A percentile compares a stretch with the other conserved stretches of the same genome.
Conservation (phyloP, 2,888 invertebrate genomes). For the Hesperia comma region DNA sequence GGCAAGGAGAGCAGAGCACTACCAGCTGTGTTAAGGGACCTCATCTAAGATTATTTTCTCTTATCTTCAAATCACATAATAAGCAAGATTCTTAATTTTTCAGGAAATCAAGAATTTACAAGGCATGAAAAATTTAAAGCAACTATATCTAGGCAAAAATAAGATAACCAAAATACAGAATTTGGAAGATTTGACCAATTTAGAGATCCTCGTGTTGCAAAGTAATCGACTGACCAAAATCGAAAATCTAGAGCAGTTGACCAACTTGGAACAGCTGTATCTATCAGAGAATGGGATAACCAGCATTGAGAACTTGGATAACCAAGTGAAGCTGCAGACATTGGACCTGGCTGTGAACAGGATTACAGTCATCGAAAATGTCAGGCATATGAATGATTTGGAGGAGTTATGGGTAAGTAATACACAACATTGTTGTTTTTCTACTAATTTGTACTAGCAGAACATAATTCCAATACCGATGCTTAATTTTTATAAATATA, state of each 20-base stretch:
- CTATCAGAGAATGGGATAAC: conserved; percentile 96
- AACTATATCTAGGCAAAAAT: conserved; percentile 96
- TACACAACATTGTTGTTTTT: conserved; percentile 47
- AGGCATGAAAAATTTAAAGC: conserved; percentile 88
- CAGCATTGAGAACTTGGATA: conserved; percentile 89
- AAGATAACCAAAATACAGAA: conserved; percentile 95
- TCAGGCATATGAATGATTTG: conserved; percentile 89
- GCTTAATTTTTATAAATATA: too few relatives aligned
- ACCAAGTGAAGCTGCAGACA: conserved; percentile 89
- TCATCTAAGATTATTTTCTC: too few relatives aligned
- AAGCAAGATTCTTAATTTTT: conserved; percentile 43
- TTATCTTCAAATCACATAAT: too few relatives aligned
- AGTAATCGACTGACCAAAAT: conserved; percentile 94
- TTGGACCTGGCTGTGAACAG: conserved; percentile 96
- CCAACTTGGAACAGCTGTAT: conserved; percentile 93
- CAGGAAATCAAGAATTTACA: conserved; percentile 95
- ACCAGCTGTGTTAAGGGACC: too few relatives aligned
- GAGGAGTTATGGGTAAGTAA: conserved; percentile 96
- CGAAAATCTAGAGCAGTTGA: conserved; percentile 91
- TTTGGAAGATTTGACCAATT: conserved; percentile 87
- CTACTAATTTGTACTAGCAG: conserved; percentile 36
- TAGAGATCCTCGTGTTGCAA: conserved; percentile 94
- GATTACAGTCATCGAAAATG: conserved; percentile 90
- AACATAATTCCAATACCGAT: too few relatives aligned
- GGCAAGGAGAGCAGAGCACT: too few relatives aligned